These are phyloP conservation scores for Tetramorium alpestre DNA, from an alignment of 1,140 invertebrate species.

Conservation along the genomic window DNA sequence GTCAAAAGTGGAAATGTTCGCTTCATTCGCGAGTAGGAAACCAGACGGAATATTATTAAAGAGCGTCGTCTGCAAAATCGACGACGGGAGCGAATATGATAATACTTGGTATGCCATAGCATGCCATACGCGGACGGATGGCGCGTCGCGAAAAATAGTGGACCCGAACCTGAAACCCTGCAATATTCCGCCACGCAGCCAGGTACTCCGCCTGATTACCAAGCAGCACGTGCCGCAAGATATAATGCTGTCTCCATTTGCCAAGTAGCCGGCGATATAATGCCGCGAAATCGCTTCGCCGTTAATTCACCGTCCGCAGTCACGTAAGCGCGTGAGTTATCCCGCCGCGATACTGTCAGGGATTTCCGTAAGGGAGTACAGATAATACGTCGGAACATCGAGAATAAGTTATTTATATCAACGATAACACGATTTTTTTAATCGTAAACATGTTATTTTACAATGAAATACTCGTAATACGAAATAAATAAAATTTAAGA, in stretches of 20 bases:
- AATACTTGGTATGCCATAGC: constrained; percentile 74
- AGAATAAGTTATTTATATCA: background rate
- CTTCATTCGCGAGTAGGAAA: background rate
- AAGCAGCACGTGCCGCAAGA: constrained; percentile 70
- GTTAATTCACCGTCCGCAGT: constrained; percentile 70
- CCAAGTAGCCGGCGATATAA: constrained; percentile 70
- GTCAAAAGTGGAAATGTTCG: constrained; percentile 54
- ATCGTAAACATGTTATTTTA: background rate
- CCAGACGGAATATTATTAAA: constrained; percentile 73
- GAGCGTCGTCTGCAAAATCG: constrained; percentile 51
- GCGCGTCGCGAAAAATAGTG: constrained; percentile 72
- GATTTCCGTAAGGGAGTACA: constrained; percentile 1
- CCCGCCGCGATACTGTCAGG: constrained; percentile 49
- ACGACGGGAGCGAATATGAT: constrained; percentile 75
- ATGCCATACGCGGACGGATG: constrained; percentile 68
- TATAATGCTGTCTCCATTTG: constrained; percentile 71
- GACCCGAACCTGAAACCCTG: constrained; percentile 74
- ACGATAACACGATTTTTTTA: background rate
- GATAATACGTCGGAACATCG: background rate
- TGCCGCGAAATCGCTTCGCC: constrained; percentile 66
- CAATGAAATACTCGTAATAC: no score
- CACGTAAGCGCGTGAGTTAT: constrained; percentile 62
- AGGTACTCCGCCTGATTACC: constrained; percentile 81
- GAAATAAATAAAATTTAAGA: no score
- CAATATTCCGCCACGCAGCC: constrained; percentile 74